phyloP scores from a whole-genome alignment of 2,888 invertebrate genomes.

The Lycophotia porphyrea region DNA sequence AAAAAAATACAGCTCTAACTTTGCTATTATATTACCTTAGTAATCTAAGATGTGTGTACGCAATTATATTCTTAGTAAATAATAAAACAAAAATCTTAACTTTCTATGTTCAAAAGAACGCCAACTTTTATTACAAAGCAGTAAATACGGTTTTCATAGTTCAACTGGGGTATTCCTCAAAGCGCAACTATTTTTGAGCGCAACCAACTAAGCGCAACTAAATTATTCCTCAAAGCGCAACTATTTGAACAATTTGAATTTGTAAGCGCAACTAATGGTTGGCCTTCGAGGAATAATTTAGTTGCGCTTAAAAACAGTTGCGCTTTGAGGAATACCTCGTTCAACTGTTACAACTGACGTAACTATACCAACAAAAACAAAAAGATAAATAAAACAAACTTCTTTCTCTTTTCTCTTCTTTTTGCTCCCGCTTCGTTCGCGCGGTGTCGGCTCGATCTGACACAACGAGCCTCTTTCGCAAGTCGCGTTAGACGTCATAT shows the following conservation, averaged over 20 bases:
- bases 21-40: background rate
- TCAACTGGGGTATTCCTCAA: too few species aligned
- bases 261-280: too few species aligned
- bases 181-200: too few species aligned
- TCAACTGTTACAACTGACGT: background rate
- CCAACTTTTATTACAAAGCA: background rate
- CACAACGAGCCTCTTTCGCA: constrained; percentile 82
- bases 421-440: constrained; percentile 75
- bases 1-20: background rate
- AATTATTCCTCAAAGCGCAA: too few species aligned
- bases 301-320: too few species aligned
- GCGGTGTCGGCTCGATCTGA: constrained; percentile 82
- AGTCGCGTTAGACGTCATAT: constrained; percentile 74
- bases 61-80: background rate
- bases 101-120: background rate
- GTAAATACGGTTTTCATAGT: background rate
- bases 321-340: too few species aligned
- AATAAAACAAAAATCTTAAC: background rate
- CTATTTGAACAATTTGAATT: too few species aligned
- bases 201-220: too few species aligned
- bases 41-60: background rate
- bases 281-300: too few species aligned
- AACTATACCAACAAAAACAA: constrained; percentile 11
- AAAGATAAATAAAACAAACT: constrained; percentile 66
- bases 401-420: constrained; percentile 92